phyloP scores from a whole-genome alignment of 2,797 vertebrate species.

The Mus minutoides region DNA sequence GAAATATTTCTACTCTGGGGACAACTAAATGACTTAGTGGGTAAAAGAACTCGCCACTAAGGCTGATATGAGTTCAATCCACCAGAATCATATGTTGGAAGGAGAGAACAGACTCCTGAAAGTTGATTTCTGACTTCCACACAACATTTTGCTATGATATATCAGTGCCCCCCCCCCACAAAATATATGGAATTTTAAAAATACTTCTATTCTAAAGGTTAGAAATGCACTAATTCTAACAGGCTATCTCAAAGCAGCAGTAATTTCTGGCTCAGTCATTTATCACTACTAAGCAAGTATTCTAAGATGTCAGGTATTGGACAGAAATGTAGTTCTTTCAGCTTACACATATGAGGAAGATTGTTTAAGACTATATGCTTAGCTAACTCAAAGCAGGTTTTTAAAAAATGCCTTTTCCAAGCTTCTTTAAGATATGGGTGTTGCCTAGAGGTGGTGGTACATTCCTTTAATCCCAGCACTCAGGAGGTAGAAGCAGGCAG shows the following conservation, averaged over 20 bases:
- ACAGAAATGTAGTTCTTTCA: constrained; percentile 28
- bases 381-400: background rate
- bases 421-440: background rate
- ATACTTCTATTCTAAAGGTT: background rate
- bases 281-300: background rate
- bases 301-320: background rate
- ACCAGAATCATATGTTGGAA: background rate
- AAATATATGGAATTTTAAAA: background rate
- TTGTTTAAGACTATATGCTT: background rate
- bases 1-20: background rate
- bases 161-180: background rate
- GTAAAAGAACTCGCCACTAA: background rate
- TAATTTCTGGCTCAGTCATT: constrained; percentile 44
- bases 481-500: background rate
- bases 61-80: background rate
- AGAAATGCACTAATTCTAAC: constrained; percentile 48
- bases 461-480: background rate
- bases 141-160: background rate
- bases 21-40: background rate
- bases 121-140: background rate
- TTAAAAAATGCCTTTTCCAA: background rate
- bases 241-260: constrained; percentile 23
- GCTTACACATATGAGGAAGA: background rate
- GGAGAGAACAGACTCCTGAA: background rate
- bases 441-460: background rate